Percentiles rank a stretch among this genome's conserved stretches.
phyloP scores from a whole-genome alignment of 2,888 invertebrate species.

The Pandemis corylana region DNA sequence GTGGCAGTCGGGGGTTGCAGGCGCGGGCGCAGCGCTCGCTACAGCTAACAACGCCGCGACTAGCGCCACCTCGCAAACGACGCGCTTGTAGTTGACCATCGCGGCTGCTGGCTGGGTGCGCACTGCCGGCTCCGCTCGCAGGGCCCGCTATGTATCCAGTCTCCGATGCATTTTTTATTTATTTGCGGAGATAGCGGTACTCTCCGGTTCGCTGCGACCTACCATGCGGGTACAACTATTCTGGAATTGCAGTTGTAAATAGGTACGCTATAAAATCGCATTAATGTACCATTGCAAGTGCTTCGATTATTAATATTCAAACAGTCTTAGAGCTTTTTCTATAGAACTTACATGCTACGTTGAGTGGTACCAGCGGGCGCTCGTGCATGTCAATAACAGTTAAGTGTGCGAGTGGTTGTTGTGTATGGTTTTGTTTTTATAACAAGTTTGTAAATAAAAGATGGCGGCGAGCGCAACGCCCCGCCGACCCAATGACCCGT shows the following conservation, averaged over 20 bases:
- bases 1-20: constrained; percentile 58
- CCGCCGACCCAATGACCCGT: constrained; percentile 42
- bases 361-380: neutral
- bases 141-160: constrained; percentile 75
- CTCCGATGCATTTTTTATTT: constrained; percentile 82
- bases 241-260: constrained; percentile 58
- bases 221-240: constrained; percentile 35
- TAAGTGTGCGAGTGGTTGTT: constrained; percentile 7
- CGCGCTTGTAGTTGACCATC: constrained; percentile 82
- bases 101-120: constrained; percentile 62
- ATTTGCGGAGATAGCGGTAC: constrained; percentile 83
- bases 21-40: constrained; percentile 57
- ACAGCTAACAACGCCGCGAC: constrained; percentile 53
- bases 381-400: neutral
- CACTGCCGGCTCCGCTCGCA: constrained; percentile 67
- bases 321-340: neutral
- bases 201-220: constrained; percentile 58
- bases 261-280: constrained; percentile 50
- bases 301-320: constrained; percentile 3
- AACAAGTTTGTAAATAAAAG: constrained; percentile 38
- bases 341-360: neutral
- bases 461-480: constrained; percentile 33
- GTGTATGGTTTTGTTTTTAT: constrained; percentile 31
- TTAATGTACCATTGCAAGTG: constrained; percentile 6
- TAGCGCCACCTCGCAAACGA: constrained; percentile 71